Evolutionary conservation across 2,113 vertebrate genomes (phyloP), one percentile per base, ranked within the genome.

Genomic region (Thymallus thymallus): DNA sequence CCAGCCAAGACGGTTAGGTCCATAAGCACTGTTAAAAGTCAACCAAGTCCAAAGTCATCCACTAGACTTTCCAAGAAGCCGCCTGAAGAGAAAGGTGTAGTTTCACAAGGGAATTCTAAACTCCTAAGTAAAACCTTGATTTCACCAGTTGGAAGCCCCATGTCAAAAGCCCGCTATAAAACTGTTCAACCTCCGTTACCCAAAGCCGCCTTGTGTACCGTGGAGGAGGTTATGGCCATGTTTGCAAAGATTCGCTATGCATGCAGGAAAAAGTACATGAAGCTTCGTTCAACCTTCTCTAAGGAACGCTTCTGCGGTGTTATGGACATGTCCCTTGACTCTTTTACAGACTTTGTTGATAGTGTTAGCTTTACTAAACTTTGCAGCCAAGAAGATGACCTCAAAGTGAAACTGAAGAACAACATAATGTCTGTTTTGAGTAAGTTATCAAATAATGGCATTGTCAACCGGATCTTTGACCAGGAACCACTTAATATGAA

Each of bases 231-330:
- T 41, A 95, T 98, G 94, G 95, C 95, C 61, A 96, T 95, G 84
- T 88, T 98, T 48, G 92, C 86, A 82, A 85, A 88, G 46, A 90
- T 98, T 85, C 94, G 96, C 22, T 86, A 92, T 5, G 93, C 95
- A 80, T 91, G 97, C 80, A 93, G 97, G 41, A 96, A 94, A 83
- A 98, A 92, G 87, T 99, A 98, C 13, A 98, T 98, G 97, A 98
- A 98, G 82, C 96, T 98, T 82, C 96, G 97, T 81, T 93, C 96
- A 62, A 95, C 89, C 6, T 96, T 99, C 85, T 94, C 96, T 71
- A 90, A 92, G 77, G 93, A 94, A 77, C 95, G 94, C 30, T 99
- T 98, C 89, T 93, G 94, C 76, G 94, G 94, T 35, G 93, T 98
- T 80, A 94, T 98, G 87, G 96, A 97, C 48, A 96, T 76, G 95